Percentiles rank a stretch among this genome's conserved stretches.
These are phyloP conservation scores for Chloroclystis v-ata DNA, from an alignment of 2,888 invertebrate species.

Conservation along the genomic window DNA sequence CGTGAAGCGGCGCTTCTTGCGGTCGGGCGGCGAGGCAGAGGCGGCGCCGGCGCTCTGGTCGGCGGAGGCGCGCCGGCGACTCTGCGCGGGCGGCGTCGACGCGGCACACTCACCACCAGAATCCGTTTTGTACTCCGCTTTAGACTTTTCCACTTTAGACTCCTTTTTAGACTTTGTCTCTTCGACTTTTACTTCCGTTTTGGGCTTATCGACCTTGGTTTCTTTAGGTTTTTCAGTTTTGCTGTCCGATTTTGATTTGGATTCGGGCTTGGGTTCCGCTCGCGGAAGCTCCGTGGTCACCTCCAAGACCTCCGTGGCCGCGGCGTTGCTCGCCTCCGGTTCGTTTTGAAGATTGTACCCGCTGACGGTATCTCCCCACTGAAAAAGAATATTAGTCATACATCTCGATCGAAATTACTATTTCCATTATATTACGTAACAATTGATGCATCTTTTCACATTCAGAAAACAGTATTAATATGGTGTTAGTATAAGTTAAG, in stretches of 20 bases:
- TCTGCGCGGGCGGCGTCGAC: slow-evolving; percentile 43
- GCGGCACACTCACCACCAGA: slow-evolving; percentile 34
- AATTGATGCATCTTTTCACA: too few relatives aligned
- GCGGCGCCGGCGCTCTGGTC: slow-evolving; percentile 41
- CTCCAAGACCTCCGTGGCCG: slow-evolving; percentile 25
- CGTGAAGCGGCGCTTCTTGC: slow-evolving; percentile 71
- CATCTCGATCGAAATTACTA: too few relatives aligned
- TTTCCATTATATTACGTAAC: too few relatives aligned
- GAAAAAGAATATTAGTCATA: slow-evolving; percentile 22
- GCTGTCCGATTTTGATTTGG: slow-evolving; percentile 30
- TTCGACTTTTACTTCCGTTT: slow-evolving; percentile 22
- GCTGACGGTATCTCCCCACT: slow-evolving; percentile 59
- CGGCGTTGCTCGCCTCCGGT: slow-evolving; percentile 24
- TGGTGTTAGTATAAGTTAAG: too few relatives aligned
- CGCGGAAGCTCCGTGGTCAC: slow-evolving; percentile 26
- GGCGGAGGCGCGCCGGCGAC: slow-evolving; percentile 59
- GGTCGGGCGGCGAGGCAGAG: slow-evolving; percentile 63
- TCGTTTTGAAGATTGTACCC: slow-evolving; percentile 38
- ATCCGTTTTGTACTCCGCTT: slow-evolving; percentile 35
- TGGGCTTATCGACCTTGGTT: slow-evolving; percentile 18
- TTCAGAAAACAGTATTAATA: too few relatives aligned
- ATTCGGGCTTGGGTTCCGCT: slow-evolving; percentile 34
- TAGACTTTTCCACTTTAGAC: slow-evolving; percentile 21
- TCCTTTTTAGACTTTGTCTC: slow-evolving; percentile 18
- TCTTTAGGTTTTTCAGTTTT: slow-evolving; percentile 33